Evolutionary conservation across 2,888 invertebrate species (phyloP), one percentile per base, ranked within the genome.

Genomic region (Hetaerina titia): DNA sequence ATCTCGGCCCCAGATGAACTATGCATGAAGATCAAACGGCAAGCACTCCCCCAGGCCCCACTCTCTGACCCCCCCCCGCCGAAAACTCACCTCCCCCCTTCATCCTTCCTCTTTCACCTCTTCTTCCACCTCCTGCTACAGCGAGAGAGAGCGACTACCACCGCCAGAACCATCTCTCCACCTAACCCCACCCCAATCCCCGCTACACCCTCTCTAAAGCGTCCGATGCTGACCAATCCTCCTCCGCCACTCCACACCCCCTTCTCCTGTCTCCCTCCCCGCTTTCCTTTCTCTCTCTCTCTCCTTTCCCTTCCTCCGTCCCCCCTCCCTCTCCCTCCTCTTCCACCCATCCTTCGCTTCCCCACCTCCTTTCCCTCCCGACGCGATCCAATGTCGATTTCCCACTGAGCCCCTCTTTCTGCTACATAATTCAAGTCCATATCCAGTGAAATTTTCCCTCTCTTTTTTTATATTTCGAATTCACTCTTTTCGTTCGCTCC

Each of bases 11-110:
- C 57, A n/a, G 92, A 92, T 92, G 92, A 92, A 92, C 92, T 92
- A 92, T 92, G 92, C 92, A 92, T 92, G 92, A 74, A 92, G 92
- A 92, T 92, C 92, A 92, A 92, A 92, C 92, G 92, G 64, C 92
- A 74, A 92, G 92, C 69, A 64, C 90, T 63, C 60, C 90, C 64
- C 64, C 31, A 89, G 89, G 89, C 89, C 89, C 58, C 45, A 45
- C 45, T 45, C 45, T 45, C 45, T 45, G 45, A 45, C 45, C 45
- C 45, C 45, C 45, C 45, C 56, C 56, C n/a, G 45, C 45, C 45
- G 45, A 45, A 45, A 45, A 45, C 45, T 45, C 45, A 45, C 45
- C 45, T 45, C 45, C 45, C 45, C 45, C 45, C 45, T 45, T 45
- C 45, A 45, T 45, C 45, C 45, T 45, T 45, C 45, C 45, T 45